Conservation (phyloP, 2,888 invertebrate genomes). For the Furcula furcula region DNA sequence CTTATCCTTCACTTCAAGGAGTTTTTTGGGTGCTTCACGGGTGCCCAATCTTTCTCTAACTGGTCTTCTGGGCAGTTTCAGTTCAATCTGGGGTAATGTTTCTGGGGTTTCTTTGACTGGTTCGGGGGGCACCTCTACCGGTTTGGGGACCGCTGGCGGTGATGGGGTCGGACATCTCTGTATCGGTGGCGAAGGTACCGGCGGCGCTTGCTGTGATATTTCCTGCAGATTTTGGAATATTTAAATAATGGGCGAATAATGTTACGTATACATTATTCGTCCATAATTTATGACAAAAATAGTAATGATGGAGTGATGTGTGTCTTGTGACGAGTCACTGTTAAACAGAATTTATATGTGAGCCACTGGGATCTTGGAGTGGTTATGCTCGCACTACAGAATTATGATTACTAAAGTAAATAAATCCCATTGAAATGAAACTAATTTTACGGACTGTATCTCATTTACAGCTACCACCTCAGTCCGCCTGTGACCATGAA, state of each 20-base stretch:
- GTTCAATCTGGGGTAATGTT: slow-evolving; percentile 68
- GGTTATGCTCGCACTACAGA: too few species aligned
- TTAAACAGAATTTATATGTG: too few species aligned
- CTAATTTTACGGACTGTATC: too few species aligned
- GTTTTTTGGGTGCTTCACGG: slow-evolving; percentile 46
- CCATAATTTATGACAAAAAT: too few species aligned
- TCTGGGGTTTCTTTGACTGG: slow-evolving; percentile 44
- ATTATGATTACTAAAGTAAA: too few species aligned
- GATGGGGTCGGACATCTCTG: slow-evolving; percentile 33
- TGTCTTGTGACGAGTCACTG: too few species aligned
- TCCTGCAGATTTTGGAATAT: slow-evolving; percentile 50
- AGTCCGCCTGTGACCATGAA: too few species aligned
- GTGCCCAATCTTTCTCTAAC: slow-evolving; percentile 68
- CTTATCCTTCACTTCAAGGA: slow-evolving; percentile 41
- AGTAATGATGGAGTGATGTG: too few species aligned
- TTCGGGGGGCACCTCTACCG: slow-evolving; percentile 22
- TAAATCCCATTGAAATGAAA: too few species aligned
- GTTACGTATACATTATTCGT: too few species aligned
- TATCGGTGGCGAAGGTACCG: slow-evolving; percentile 48
- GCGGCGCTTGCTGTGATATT: slow-evolving; percentile 50
- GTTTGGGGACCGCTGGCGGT: slow-evolving; percentile 12
- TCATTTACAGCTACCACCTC: too few species aligned
- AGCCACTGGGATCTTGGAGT: too few species aligned
- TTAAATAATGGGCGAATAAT: neutral
- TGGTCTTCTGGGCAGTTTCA: slow-evolving; percentile 73